Conservation (phyloP, 2,797 vertebrate species). For the Jordanella pulchra region DNA sequence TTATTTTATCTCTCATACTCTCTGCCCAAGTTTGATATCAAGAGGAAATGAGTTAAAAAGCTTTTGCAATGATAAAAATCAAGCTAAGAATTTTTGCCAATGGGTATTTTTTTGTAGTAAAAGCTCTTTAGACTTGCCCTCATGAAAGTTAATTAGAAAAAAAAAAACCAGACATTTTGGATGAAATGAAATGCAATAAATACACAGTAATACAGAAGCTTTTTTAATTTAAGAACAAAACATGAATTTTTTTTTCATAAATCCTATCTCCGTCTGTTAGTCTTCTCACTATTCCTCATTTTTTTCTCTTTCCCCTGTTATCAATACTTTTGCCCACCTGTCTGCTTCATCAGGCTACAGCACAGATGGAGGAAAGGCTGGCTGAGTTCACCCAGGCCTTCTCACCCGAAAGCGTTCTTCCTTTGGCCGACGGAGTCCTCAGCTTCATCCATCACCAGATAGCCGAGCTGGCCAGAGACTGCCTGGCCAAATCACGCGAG, state of each 20-base stretch:
- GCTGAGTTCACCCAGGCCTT: constrained; percentile 84
- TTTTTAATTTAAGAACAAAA: neutral
- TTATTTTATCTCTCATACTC: neutral
- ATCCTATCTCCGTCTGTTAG: neutral
- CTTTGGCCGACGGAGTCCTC: constrained; percentile 87
- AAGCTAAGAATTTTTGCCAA: constrained; percentile 30
- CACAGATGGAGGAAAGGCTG: constrained; percentile 91
- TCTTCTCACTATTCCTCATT: neutral
- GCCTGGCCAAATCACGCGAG: constrained; percentile 87
- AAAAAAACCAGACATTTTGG: neutral
- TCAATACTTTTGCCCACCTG: neutral
- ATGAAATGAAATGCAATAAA: neutral
- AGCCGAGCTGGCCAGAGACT: constrained; percentile 89
- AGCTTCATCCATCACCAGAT: constrained; percentile 97
- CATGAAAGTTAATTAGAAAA: constrained; percentile 10
- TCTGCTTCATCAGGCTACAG: constrained; percentile 81
- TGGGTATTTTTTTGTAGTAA: constrained; percentile 31
- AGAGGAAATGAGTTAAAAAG: constrained; percentile 46
- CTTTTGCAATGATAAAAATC: constrained; percentile 37
- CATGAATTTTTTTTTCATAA: constrained; percentile 5
- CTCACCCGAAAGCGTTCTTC: constrained; percentile 86
- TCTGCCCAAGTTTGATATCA: constrained; percentile 13
- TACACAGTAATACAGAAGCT: neutral
- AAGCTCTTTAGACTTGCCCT: constrained; percentile 31
- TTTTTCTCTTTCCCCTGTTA: neutral